Evolutionary conservation across 2,113 vertebrate genomes (phyloP), one percentile per base, ranked within the genome.

Genomic region (Paratilapia polleni): DNA sequence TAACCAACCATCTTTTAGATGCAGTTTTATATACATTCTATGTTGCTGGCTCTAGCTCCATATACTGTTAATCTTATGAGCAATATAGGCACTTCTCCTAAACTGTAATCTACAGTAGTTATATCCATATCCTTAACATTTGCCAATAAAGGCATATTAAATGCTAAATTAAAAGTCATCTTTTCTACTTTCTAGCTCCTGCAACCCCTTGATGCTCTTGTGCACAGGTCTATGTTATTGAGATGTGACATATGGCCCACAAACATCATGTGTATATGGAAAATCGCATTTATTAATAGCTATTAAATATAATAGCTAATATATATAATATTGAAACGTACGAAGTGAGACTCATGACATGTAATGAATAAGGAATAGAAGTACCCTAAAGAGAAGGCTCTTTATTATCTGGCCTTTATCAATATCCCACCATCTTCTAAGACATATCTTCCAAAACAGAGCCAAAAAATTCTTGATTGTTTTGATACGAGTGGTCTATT

Each of bases 201-300:
- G 43, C 17, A 13, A 31, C 66, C 43, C 2, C 24, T 31, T 13
- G 17, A 19, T 1, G 3, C 66, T 14, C 0, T 6, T 26, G 66
- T 10, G 1, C 20, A 19, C 6, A 19, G 4, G 13, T 5, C 43
- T 70, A 49, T 52, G 20, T 47, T 14, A 26, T 31, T 31, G 6
- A 73, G 26, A 54, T n/a, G 26, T 54, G 26, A 34, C 1, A 0
- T 54, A 8, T 20, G 52, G 31, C 26, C 26, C 13, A 14, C 31
- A n/a, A 31, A 31, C 17, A 20, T 31, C 10, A 31, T 10, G 1
- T 52, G 49, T 11, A 1, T 12, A 54, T 1, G 0, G 66, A 73
- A 52, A 73, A 73, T 73, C 11, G 26, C 24, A 31, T 52, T 49
- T 52, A 31, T 26, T n/a, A n/a, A n/a, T n/a, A n/a, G n/a, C n/a